phyloP scores from a whole-genome alignment of 2,888 invertebrate genomes.

The Conus canariensis region DNA sequence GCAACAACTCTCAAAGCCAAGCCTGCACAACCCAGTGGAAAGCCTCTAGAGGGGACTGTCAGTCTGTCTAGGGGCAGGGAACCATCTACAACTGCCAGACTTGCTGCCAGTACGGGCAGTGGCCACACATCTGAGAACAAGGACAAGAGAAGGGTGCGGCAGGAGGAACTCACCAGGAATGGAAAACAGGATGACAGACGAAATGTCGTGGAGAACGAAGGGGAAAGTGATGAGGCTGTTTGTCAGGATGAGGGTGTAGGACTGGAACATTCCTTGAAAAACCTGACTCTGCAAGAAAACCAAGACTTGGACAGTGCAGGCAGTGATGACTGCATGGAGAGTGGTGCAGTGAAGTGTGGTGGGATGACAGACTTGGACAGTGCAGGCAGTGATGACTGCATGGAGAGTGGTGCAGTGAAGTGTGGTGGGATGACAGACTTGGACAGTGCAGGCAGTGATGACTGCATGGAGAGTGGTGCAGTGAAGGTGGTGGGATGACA shows the following conservation, averaged over 20 bases:
- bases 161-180: neutral
- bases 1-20: neutral
- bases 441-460: too few relatives aligned
- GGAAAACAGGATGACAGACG: neutral
- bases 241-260: neutral
- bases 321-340: neutral
- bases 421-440: too few relatives aligned
- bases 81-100: neutral
- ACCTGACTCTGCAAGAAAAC: constrained; percentile 2
- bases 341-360: neutral
- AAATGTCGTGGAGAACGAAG: neutral
- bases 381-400: too few relatives aligned
- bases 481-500: too few relatives aligned
- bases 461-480: too few relatives aligned
- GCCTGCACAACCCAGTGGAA: neutral
- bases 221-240: too few relatives aligned
- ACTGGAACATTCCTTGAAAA: neutral
- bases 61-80: neutral
- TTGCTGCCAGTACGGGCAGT: neutral
- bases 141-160: neutral
- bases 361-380: too few relatives aligned
- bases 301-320: neutral
- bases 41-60: neutral
- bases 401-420: too few relatives aligned
- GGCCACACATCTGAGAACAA: neutral